Evolutionary conservation across 2,113 vertebrate species (phyloP).

Genomic region (Ammodytes dubius): DNA sequence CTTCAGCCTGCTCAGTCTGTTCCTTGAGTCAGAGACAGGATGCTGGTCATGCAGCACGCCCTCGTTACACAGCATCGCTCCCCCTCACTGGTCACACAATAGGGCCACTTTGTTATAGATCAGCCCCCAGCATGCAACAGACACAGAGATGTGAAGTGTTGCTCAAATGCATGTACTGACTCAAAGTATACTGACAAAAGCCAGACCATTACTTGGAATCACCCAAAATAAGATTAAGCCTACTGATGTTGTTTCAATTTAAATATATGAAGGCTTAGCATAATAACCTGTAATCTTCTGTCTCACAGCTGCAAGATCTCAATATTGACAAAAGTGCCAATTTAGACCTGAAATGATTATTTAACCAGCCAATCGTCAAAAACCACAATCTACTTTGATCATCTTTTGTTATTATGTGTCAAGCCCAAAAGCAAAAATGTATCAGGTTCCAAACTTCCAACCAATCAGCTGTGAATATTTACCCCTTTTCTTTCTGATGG

Average conservation of each 20-base stretch:
- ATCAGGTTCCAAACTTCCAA: not conserved
- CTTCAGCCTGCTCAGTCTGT: not conserved
- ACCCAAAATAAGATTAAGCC: not conserved
- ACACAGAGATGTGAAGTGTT: constrained; percentile 1
- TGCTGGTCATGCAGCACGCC: constrained; percentile 57
- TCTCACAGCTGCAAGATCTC: not conserved
- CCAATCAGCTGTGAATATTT: not conserved
- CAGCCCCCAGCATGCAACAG: not conserved
- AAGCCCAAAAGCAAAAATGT: too few species aligned
- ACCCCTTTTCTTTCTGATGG: not conserved
- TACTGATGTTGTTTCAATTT: not conserved
- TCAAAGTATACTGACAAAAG: not conserved
- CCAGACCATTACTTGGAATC: not conserved
- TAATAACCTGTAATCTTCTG: not conserved
- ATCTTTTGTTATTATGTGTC: not conserved
- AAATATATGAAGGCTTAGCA: not conserved
- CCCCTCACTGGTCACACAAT: constrained; percentile 50
- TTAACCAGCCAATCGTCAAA: not conserved
- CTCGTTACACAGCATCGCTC: constrained; percentile 43
- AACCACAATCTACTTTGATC: not conserved
- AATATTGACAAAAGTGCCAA: not conserved
- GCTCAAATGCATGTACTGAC: not conserved
- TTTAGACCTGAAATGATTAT: not conserved
- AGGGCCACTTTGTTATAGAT: constrained; percentile 33
- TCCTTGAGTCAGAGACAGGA: constrained; percentile 52